phyloP scores from a whole-genome alignment of 2,888 invertebrate species.

The Antheraea assamensis region DNA sequence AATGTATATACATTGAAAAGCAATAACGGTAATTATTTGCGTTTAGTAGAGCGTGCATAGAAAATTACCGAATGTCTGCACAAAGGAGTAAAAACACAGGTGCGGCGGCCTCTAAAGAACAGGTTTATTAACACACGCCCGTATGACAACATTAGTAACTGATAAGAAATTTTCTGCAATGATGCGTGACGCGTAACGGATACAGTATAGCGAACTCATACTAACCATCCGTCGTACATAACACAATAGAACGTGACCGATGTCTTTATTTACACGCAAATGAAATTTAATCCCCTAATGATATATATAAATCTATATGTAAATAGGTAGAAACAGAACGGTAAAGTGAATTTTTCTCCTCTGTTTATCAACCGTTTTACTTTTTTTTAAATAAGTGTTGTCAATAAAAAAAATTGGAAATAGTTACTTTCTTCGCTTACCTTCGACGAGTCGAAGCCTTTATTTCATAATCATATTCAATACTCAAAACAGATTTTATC shows the following conservation, averaged over 20 bases:
- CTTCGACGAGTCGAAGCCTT: no score
- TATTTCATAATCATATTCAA: no score
- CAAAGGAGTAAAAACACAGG: slow-evolving; percentile 1
- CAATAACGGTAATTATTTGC: not conserved
- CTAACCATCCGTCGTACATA: not conserved
- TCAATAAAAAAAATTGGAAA: no score
- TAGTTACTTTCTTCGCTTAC: no score
- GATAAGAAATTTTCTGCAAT: slow-evolving; percentile 39
- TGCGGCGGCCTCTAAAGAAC: slow-evolving; percentile 30
- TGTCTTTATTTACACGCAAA: not conserved
- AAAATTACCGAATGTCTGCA: not conserved
- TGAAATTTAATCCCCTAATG: not conserved
- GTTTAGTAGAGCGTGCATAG: slow-evolving; percentile 22
- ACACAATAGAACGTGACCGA: not conserved
- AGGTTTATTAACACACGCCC: slow-evolving; percentile 32
- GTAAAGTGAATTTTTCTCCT: no score
- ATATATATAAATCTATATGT: no score
- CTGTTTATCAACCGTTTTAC: no score
- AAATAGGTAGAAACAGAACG: no score
- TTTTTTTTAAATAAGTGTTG: no score
- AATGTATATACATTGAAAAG: not conserved
- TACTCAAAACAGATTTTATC: no score
- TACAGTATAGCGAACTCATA: not conserved
- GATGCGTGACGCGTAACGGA: slow-evolving; percentile 3
- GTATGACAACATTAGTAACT: slow-evolving; percentile 30